phyloP scores from a whole-genome alignment of 2,888 invertebrate species.

The Laothoe populi region DNA sequence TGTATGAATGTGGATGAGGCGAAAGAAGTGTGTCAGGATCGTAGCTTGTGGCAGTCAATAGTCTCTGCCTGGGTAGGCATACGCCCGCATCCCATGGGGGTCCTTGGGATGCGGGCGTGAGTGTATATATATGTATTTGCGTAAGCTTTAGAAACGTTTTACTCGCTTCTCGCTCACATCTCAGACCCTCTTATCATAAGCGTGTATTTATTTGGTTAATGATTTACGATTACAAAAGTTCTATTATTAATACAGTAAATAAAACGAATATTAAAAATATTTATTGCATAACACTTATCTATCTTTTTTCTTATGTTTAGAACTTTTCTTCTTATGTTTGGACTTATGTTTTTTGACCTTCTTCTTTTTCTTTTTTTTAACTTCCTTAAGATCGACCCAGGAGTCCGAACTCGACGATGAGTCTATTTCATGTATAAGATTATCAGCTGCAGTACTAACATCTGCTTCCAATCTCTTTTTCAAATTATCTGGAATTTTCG shows the following conservation, averaged over 20 bases:
- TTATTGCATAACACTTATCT: slow-evolving; percentile 41
- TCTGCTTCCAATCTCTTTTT: slow-evolving; percentile 54
- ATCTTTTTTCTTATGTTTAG: slow-evolving; percentile 74
- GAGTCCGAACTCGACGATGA: slow-evolving; percentile 74
- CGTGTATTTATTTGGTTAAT: no score
- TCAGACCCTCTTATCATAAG: no score
- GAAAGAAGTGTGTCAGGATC: no score
- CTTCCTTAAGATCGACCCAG: slow-evolving; percentile 79
- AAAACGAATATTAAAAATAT: slow-evolving; percentile 22
- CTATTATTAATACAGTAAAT: slow-evolving; percentile 4
- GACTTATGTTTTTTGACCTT: slow-evolving; percentile 76
- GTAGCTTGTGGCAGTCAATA: no score
- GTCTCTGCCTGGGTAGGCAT: no score
- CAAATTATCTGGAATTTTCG: slow-evolving; percentile 82
- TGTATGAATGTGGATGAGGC: no score
- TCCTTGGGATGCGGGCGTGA: no score
- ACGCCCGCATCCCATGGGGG: no score
- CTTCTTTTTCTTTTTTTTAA: slow-evolving; percentile 75
- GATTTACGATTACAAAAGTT: background rate
- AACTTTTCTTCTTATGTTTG: slow-evolving; percentile 71
- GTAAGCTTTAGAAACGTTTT: no score
- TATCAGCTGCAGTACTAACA: background rate
- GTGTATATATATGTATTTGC: no score
- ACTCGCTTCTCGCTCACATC: no score
- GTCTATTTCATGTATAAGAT: slow-evolving; percentile 44